These are phyloP conservation scores for Phaetusa simplex DNA, from an alignment of 2,113 vertebrate genomes.

Conservation along the genomic window DNA sequence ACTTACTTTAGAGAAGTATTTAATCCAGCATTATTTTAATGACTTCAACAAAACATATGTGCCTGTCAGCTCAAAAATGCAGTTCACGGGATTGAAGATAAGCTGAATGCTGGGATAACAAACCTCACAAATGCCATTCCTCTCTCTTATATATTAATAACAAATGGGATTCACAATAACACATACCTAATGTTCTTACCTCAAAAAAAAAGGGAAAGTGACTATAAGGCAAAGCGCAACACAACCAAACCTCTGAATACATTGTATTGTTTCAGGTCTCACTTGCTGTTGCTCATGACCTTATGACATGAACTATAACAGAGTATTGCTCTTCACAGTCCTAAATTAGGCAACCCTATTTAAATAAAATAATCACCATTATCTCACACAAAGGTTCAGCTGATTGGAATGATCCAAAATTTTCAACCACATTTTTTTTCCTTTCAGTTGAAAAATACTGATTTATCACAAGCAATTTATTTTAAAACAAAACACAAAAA, in stretches of 20 bases:
- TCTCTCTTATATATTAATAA: background rate
- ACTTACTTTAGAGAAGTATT: slow-evolving; percentile 59
- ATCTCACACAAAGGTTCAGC: background rate
- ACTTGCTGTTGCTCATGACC: background rate
- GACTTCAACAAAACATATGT: slow-evolving; percentile 49
- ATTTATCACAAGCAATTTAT: background rate
- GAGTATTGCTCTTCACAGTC: background rate
- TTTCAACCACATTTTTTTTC: background rate
- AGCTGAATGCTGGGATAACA: background rate
- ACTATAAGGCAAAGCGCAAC: background rate
- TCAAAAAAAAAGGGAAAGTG: background rate
- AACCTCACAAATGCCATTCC: background rate
- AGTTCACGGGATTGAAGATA: background rate
- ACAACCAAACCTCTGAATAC: background rate
- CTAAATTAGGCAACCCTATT: background rate
- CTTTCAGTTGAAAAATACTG: background rate
- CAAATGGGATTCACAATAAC: background rate
- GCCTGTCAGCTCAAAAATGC: background rate
- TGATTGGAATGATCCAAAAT: background rate
- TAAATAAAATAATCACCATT: background rate
- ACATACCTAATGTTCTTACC: background rate
- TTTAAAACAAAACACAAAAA: background rate
- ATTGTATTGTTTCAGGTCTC: background rate
- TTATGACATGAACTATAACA: background rate
- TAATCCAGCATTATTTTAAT: slow-evolving; percentile 56